Conservation (phyloP, 2,888 invertebrate genomes). For the Sussaba pulchella region DNA sequence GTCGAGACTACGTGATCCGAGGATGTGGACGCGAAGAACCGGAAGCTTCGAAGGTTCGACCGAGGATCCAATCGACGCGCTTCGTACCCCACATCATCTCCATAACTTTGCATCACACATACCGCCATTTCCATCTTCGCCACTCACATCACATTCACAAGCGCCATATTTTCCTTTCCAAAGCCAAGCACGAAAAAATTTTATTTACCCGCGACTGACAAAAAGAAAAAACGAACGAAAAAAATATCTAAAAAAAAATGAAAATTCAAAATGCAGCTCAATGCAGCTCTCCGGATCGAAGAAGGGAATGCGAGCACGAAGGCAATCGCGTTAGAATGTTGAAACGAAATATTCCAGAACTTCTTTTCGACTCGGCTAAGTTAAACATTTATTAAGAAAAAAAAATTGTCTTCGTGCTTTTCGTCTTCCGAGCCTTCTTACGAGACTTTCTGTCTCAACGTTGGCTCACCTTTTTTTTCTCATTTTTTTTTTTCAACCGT, state of each 20-base stretch:
- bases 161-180: conserved; percentile 4
- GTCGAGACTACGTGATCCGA: conserved; percentile 38
- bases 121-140: conserved; percentile 4
- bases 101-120: conserved; percentile 58
- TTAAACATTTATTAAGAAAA: neutral
- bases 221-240: no score
- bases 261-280: no score
- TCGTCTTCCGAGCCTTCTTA: neutral
- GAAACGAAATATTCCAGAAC: neutral
- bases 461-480: conserved; percentile 4
- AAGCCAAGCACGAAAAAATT: neutral
- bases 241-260: no score
- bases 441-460: no score
- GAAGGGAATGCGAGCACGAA: no score
- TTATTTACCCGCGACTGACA: neutral
- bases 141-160: conserved; percentile 4
- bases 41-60: conserved; percentile 50
- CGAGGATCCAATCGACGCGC: conserved; percentile 33
- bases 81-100: conserved; percentile 44
- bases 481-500: neutral
- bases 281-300: no score
- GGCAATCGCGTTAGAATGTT: neutral
- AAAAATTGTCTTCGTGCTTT: neutral
- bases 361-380: neutral
- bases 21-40: conserved; percentile 22